These are phyloP conservation scores for Tympanoctomys barrerae DNA, from an alignment of 2,797 vertebrate species.

Conservation along the genomic window DNA sequence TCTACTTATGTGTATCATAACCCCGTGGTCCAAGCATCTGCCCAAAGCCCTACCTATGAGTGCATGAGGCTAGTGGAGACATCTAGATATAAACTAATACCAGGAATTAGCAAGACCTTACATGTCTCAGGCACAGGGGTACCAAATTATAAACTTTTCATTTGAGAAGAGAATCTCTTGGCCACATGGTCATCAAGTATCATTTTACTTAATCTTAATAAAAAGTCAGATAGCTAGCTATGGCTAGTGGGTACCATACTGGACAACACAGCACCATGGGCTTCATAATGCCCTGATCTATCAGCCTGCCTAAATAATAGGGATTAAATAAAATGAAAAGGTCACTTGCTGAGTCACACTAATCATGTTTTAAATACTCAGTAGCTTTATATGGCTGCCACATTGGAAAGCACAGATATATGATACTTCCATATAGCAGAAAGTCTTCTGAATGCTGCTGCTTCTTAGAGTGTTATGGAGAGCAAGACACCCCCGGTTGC, in stretches of 20 bases:
- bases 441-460: background rate
- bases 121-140: background rate
- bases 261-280: background rate
- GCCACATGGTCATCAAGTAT: background rate
- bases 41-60: background rate
- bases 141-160: background rate
- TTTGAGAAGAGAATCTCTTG: background rate
- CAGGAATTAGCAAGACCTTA: background rate
- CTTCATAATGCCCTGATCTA: background rate
- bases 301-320: background rate
- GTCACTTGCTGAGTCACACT: background rate
- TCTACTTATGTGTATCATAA: background rate
- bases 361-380: background rate
- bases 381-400: too few relatives aligned
- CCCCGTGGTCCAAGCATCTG: background rate
- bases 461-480: background rate
- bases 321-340: background rate
- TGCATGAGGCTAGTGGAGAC: background rate
- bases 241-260: background rate
- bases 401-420: accelerated
- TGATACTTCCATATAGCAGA: background rate
- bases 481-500: background rate
- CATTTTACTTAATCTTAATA: background rate
- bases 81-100: background rate
- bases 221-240: background rate